Percentiles rank a stretch among this genome's conserved stretches.
Evolutionary conservation across 2,888 invertebrate species (phyloP).

Genomic region (Pristionchus arcanus): DNA sequence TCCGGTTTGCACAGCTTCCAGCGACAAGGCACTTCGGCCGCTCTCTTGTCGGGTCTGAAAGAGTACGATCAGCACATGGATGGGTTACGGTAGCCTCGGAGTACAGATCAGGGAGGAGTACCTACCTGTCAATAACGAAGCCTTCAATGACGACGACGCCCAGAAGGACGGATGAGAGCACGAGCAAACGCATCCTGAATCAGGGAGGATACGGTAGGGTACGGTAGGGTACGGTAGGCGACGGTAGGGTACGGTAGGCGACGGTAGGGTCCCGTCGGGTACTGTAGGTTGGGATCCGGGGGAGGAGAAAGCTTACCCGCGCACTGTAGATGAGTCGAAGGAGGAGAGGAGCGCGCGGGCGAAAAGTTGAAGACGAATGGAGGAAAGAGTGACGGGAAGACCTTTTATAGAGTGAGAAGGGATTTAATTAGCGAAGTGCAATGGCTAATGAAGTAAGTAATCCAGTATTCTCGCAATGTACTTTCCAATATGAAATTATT

Average conservation of each 20-base stretch:
- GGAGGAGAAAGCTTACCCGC: background rate
- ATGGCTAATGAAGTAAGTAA: background rate
- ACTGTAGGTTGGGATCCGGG: background rate
- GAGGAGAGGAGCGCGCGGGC: background rate
- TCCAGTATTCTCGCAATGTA: background rate
- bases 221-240: background rate
- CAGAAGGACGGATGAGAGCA: background rate
- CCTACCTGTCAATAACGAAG: background rate
- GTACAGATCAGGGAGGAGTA: background rate
- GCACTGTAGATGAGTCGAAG: background rate
- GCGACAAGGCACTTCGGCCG: background rate
- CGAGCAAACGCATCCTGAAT: background rate
- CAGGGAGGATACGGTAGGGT: background rate
- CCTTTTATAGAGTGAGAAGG: background rate
- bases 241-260: background rate
- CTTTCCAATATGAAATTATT: background rate
- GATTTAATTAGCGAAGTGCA: background rate
- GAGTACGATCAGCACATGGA: background rate
- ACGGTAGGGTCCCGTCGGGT: background rate
- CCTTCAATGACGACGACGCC: background rate
- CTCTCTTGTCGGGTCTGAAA: background rate
- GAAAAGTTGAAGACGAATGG: background rate
- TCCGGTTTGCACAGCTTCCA: too few species aligned
- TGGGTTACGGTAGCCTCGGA: background rate
- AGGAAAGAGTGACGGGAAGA: background rate